These are phyloP conservation scores for Papilio xuthus DNA, from an alignment of 1,140 invertebrate genomes.

Conservation along the genomic window DNA sequence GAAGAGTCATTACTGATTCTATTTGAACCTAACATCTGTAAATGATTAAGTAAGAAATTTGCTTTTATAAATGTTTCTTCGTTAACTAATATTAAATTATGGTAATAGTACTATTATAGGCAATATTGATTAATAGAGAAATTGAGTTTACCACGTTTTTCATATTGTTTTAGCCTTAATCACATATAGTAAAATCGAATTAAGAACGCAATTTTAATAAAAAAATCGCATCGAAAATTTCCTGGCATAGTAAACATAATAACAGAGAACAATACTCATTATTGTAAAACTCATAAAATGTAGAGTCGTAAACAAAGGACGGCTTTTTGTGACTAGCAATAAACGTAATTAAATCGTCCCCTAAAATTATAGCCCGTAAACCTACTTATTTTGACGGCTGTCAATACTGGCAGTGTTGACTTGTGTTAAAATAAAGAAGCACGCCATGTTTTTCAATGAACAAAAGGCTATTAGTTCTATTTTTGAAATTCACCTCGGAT, in stretches of 20 bases:
- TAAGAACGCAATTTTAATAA: background rate
- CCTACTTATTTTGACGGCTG: constrained; percentile 45
- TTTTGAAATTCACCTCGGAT: constrained; percentile 65
- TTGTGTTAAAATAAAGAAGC: constrained; percentile 49
- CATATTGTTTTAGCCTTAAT: background rate
- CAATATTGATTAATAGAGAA: no score
- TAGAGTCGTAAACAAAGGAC: constrained; percentile 55
- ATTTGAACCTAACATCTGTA: constrained; percentile 20
- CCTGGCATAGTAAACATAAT: background rate
- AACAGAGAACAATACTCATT: constrained; percentile 28
- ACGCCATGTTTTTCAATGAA: constrained; percentile 54
- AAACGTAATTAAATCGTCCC: constrained; percentile 56
- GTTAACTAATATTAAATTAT: no score
- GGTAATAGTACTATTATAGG: background rate
- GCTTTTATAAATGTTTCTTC: background rate
- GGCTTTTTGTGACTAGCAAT: constrained; percentile 49
- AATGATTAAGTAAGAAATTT: background rate
- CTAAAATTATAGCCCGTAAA: constrained; percentile 56
- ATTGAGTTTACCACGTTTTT: no score
- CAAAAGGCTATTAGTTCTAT: constrained; percentile 69
- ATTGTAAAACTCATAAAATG: constrained; percentile 32
- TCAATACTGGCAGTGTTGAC: constrained; percentile 50
- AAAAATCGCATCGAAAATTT: background rate
- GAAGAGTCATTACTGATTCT: constrained; percentile 33
- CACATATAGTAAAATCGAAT: background rate